Base-by-base conservation (phyloP, 1,140 invertebrate genomes). In the Drosophila biarmipes region DNA sequence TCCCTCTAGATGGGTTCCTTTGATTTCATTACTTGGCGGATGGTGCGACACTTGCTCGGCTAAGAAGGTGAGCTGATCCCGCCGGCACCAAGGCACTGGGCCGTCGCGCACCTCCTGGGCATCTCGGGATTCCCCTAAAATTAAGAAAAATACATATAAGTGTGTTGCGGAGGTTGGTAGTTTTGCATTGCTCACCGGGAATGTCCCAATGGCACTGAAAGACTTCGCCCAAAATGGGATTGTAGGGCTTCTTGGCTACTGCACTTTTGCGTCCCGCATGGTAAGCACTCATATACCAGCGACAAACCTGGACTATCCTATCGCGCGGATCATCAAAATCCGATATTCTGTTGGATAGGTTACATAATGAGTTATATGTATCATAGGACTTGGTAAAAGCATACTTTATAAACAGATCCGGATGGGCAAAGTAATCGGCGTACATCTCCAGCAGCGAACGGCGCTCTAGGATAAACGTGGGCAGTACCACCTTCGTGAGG, bases 41-140 rank as follows among this genome's bases (percentile, higher is more conserved):
- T 99, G 99, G 94, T 99, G 99, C 10, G 98, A 99, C 5, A 99
- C 99, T 94, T 99, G 99, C 93, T 99, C 99, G 3, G 98, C 98
- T 64, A 98, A 95, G 93, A 99, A 99, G 8, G 95, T 95, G 5
- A 98, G 93, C 84, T 98, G 96, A 92, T 96, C 94, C 37, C 94
- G 93, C 6, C 93, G 94, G 87, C 96, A 96, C 97, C 97, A 97
- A 14, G 96, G 95, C 52, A 98, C 94, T 10, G 96, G 96, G 2
- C 97, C 97, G 84, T 97, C 96, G 19, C 92, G 92, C 6, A 96
- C 95, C 27, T 73, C 67, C 6, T 55, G 37, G 3, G 45, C 52
- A 48, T 91, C 86, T 15, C 72, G 42, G 31, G 46, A 43, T 72
- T 91, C 78, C 35, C 52, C 91, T 91, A n/a, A 2, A 64, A 11